Conservation (phyloP, 2,797 vertebrate species). For the Phylloscopus collybita region DNA sequence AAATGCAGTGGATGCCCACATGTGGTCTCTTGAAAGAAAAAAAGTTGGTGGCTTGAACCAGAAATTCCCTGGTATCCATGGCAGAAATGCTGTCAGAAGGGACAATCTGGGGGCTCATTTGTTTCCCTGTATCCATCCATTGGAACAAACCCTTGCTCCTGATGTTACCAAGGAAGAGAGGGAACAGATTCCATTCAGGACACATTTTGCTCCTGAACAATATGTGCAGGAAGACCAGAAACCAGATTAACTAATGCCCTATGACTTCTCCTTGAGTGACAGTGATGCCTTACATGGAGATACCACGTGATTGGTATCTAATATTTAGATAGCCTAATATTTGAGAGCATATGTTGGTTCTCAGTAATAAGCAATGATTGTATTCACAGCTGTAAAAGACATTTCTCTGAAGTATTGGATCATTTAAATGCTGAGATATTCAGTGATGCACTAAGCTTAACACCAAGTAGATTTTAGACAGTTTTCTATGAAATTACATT, state of each 20-base stretch:
- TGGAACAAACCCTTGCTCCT: background rate
- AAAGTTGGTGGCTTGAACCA: background rate
- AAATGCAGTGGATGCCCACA: background rate
- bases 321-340: background rate
- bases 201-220: background rate
- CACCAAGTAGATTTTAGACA: background rate
- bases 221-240: background rate
- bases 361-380: background rate
- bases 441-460: background rate
- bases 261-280: background rate
- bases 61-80: accelerated
- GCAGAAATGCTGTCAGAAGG: background rate
- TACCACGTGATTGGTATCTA: background rate
- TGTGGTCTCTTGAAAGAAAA: background rate
- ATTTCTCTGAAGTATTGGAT: background rate
- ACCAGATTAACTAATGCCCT: background rate
- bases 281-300: background rate
- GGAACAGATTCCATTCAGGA: background rate
- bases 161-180: background rate
- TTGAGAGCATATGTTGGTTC: background rate
- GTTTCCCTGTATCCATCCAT: background rate
- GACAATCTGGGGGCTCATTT: background rate
- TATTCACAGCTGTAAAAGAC: background rate
- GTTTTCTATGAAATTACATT: background rate
- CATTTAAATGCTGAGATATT: background rate